phyloP scores from a whole-genome alignment of 2,888 invertebrate species.

The Melanargia galathea region DNA sequence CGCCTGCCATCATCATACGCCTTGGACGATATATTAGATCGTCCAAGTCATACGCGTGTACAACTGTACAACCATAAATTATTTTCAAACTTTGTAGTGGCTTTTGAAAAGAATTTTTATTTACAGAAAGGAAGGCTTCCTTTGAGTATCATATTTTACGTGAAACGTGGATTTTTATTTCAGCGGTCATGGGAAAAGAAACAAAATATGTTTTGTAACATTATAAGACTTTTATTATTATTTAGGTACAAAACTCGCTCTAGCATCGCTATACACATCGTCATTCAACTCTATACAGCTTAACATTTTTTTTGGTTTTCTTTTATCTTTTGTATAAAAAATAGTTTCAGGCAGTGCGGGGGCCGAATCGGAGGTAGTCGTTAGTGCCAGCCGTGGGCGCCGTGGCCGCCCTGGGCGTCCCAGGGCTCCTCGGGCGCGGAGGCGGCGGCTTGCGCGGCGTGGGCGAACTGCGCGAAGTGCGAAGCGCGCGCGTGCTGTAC shows the following conservation, averaged over 20 bases:
- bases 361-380: constrained; percentile 62
- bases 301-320: constrained; percentile 69
- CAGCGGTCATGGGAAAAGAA: constrained; percentile 23
- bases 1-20: too few species aligned
- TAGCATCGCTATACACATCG: constrained; percentile 69
- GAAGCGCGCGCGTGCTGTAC: constrained; percentile 76
- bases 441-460: constrained; percentile 74
- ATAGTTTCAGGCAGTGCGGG: constrained; percentile 61
- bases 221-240: constrained; percentile 75
- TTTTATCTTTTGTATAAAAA: constrained; percentile 74
- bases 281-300: constrained; percentile 75
- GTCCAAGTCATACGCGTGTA: too few species aligned
- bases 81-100: too few species aligned
- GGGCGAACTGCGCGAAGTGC: constrained; percentile 70
- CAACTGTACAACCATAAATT: too few species aligned
- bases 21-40: too few species aligned
- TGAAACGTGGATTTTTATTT: background rate
- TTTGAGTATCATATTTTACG: too few species aligned
- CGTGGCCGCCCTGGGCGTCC: constrained; percentile 52
- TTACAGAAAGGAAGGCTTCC: too few species aligned
- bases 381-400: constrained; percentile 70
- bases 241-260: constrained; percentile 66
- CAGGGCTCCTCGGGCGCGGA: constrained; percentile 73
- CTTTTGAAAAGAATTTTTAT: too few species aligned
- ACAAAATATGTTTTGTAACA: constrained; percentile 47